These are phyloP conservation scores for Melipona quadrifasciata DNA, from an alignment of 1,140 invertebrate species.

Conservation along the genomic window DNA sequence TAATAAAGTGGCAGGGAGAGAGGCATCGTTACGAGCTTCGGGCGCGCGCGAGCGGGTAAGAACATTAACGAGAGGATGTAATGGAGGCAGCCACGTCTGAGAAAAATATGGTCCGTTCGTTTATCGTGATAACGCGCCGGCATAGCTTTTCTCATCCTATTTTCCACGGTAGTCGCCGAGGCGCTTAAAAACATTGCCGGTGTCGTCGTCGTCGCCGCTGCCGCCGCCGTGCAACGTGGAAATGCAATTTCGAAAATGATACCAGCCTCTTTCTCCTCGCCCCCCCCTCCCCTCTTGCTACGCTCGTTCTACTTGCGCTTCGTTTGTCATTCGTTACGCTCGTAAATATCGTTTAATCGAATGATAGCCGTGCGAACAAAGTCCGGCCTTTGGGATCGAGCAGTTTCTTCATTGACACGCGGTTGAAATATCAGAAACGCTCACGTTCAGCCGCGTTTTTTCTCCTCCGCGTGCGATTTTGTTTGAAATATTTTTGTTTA, in stretches of 20 bases:
- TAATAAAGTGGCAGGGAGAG: conserved; percentile 53
- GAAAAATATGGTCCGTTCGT: conserved; percentile 55
- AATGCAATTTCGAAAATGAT: conserved; percentile 46
- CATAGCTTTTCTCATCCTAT: conserved; percentile 48
- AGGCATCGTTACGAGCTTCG: conserved; percentile 22
- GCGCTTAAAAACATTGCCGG: conserved; percentile 46
- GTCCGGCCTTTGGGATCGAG: neutral
- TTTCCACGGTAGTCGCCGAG: conserved; percentile 40
- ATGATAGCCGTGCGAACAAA: neutral
- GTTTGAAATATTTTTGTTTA: no score
- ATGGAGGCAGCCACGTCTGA: conserved; percentile 27
- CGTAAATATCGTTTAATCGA: conserved; percentile 42
- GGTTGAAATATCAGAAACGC: no score
- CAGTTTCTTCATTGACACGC: no score
- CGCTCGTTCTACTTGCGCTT: neutral
- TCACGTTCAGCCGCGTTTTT: no score
- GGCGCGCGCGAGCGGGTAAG: neutral
- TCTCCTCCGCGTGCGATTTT: no score
- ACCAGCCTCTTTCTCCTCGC: neutral
- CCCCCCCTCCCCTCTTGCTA: no score
- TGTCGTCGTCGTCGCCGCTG: neutral
- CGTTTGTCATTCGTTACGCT: conserved; percentile 43
- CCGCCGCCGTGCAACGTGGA: neutral
- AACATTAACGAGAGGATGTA: conserved; percentile 44
- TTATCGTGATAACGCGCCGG: conserved; percentile 56